A percentile compares a stretch with the other conserved stretches of the same genome.
Evolutionary conservation across 2,113 vertebrate genomes (phyloP).

Genomic region (Alethe castanea): DNA sequence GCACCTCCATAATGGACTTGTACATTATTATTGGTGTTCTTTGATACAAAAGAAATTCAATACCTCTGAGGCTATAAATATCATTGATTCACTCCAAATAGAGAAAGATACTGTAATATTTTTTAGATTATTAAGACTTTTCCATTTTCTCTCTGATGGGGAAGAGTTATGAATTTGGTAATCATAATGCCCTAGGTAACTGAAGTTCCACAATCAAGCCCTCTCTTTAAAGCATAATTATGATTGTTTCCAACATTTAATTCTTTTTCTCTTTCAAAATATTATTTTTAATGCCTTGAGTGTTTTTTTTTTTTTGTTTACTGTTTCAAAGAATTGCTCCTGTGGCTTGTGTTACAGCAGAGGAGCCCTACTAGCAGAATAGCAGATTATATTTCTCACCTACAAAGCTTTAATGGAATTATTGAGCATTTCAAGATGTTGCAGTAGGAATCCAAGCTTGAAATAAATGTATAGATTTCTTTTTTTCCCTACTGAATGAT

Average conservation of each 20-base stretch:
- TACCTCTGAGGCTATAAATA: slow-evolving; percentile 55
- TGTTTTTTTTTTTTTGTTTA: slow-evolving; percentile 49
- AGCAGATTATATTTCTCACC: background rate
- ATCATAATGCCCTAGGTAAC: slow-evolving; percentile 39
- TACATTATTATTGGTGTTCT: slow-evolving; percentile 53
- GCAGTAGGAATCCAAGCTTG: background rate
- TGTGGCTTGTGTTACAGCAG: background rate
- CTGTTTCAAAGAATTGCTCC: slow-evolving; percentile 21
- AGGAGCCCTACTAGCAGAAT: background rate
- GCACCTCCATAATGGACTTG: slow-evolving; percentile 4
- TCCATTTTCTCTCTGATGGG: slow-evolving; percentile 8
- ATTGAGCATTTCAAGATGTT: background rate
- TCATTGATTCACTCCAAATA: slow-evolving; percentile 44
- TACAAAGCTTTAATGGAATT: background rate
- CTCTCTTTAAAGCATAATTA: slow-evolving; percentile 55
- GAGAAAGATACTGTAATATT: slow-evolving; percentile 19
- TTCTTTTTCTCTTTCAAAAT: background rate
- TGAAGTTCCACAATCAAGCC: slow-evolving; percentile 20
- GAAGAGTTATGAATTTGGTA: slow-evolving; percentile 53
- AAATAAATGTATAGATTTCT: background rate
- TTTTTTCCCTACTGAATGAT: background rate
- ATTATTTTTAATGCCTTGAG: slow-evolving; percentile 30
- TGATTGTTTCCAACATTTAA: slow-evolving; percentile 32
- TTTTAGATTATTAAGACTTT: slow-evolving; percentile 59
- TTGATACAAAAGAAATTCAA: slow-evolving; percentile 42